phyloP scores from a whole-genome alignment of 1,140 invertebrate species.

The Monomorium pharaonis region DNA sequence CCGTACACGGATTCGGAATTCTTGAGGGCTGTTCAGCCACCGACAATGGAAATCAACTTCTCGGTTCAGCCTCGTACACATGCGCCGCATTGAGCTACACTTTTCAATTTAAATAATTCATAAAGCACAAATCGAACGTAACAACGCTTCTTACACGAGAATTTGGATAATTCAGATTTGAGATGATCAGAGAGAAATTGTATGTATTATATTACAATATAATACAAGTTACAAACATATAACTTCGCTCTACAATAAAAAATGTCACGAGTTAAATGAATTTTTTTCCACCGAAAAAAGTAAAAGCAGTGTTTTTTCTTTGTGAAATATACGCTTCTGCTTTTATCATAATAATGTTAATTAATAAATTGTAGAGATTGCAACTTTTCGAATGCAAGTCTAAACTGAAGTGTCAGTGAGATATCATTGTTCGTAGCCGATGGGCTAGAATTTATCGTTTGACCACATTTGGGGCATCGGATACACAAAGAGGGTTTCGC shows the following conservation, averaged over 20 bases:
- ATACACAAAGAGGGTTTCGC: neutral
- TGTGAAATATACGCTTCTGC: neutral
- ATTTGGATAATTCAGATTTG: neutral
- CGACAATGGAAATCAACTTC: constrained; percentile 74
- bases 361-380: neutral
- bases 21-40: constrained; percentile 62
- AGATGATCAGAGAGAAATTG: too few relatives aligned
- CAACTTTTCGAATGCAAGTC: neutral
- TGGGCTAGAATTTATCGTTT: constrained; percentile 1
- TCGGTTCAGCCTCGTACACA: constrained; percentile 16
- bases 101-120: constrained; percentile 30
- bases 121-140: neutral
- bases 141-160: neutral
- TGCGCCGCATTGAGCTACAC: neutral
- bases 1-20: constrained; percentile 65
- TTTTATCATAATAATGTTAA: neutral
- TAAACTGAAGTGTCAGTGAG: neutral
- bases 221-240: too few relatives aligned
- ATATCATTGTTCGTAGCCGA: neutral
- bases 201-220: too few relatives aligned
- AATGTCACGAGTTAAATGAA: neutral
- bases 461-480: neutral
- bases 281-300: neutral
- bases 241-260: neutral
- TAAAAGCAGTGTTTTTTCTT: neutral